Conservation (phyloP, 2,888 invertebrate species). For the Gasteruption jaculator region DNA sequence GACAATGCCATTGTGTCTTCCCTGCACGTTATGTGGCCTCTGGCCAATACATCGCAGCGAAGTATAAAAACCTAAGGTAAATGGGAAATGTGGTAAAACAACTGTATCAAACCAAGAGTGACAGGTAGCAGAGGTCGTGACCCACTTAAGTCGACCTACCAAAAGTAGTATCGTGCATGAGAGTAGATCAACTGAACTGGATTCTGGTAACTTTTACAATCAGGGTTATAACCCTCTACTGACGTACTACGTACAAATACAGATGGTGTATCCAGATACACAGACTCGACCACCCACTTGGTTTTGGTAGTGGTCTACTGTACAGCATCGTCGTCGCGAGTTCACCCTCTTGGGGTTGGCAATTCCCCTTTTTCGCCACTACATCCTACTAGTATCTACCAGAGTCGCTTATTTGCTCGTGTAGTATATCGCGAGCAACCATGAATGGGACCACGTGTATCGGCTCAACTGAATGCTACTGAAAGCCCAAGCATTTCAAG, state of each 20-base stretch:
- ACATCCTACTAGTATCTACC: no score
- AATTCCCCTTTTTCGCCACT: conserved; percentile 27
- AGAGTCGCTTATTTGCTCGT: no score
- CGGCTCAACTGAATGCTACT: conserved; percentile 29
- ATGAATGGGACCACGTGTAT: conserved; percentile 44
- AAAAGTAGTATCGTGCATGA: conserved; percentile 19
- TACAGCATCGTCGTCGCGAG: conserved; percentile 8
- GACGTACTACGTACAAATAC: no score
- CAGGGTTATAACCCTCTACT: conserved; percentile 28
- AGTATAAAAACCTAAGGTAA: no score
- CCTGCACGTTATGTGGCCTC: no score
- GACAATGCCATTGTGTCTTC: no score
- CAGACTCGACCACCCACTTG: conserved; percentile 20
- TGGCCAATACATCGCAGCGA: no score
- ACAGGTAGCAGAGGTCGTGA: conserved; percentile 28
- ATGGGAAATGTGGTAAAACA: no score
- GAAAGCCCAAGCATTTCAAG: conserved; percentile 27
- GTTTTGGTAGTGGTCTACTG: conserved; percentile 17
- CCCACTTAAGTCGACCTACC: conserved; percentile 24
- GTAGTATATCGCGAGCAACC: conserved; percentile 31
- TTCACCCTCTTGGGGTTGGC: conserved; percentile 17
- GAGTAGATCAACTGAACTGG: conserved; percentile 30
- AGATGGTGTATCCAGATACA: conserved; percentile 10
- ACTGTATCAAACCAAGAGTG: no score
- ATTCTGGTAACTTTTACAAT: conserved; percentile 34